Base-by-base conservation (phyloP, 2,113 vertebrate genomes). In the Vidua macroura region DNA sequence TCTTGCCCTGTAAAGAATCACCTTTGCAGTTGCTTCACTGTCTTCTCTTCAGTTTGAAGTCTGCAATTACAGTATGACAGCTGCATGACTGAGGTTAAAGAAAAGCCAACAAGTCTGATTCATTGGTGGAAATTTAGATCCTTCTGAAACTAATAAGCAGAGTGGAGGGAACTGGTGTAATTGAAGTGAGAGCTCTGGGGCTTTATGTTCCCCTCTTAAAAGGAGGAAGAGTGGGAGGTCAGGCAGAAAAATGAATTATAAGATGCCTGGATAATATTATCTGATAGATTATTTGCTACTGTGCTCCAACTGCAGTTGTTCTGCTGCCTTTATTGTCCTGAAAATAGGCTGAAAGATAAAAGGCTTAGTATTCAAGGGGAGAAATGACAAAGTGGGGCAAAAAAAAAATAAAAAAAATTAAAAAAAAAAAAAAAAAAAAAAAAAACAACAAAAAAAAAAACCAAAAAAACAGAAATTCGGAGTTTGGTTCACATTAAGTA, bases 181-280 rank as follows among this genome's bases (percentile, higher is more conserved):
- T 3, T 83, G 43, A 86, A 70, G 27, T 43, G 27, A 85, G 72
- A 86, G 35, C 13, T 85, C 72, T 80, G 27, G 7, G 55, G 4
- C 9, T 58, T 91, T 85, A 55, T 90, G 5, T 69, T 88, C 35
- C 22, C 4, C 24, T 83, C 46, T 73, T 80, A 43, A 53, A 90
- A 95, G 48, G 58, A 82, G 62, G 23, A 52, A 58, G 46, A 73
- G n/a, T 25, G 12, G 17, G 58, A 93, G 69, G 53, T 79, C 49
- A 95, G 46, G 43, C 23, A 92, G 53, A 91, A 95, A 67, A 88
- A 79, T 35, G 9, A 76, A 83, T 85, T 75, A 88, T 91, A 83
- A 49, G 55, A 90, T 90, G 37, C 20, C 10, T 52, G 51, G 23
- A 35, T 58, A 76, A 87, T 72, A 74, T 80, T 74, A 67, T 80